Evolutionary conservation across 1,140 invertebrate genomes (phyloP).

Genomic region (Drosophila varians): DNA sequence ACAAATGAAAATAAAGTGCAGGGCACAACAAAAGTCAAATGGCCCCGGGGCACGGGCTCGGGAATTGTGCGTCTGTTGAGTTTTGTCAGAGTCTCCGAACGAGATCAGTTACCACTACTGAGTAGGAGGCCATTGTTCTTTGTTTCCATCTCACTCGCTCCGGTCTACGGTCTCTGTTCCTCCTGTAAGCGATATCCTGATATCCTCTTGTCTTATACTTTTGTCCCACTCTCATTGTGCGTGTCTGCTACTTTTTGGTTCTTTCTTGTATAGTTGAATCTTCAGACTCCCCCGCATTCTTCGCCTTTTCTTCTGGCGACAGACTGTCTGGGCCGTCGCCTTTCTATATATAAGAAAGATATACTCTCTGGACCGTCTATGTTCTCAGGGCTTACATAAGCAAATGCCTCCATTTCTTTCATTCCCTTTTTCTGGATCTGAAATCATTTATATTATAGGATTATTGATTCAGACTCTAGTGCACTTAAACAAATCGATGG

Average conservation of each 20-base stretch:
- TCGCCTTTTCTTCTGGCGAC: slow-evolving; percentile 53
- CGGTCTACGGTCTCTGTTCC: neutral
- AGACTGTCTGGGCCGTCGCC: slow-evolving; percentile 70
- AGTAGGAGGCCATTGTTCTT: slow-evolving; percentile 72
- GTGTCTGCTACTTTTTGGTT: slow-evolving; percentile 62
- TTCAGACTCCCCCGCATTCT: slow-evolving; percentile 9
- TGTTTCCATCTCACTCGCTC: slow-evolving; percentile 8
- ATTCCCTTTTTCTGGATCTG: slow-evolving; percentile 21
- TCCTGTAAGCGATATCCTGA: slow-evolving; percentile 59
- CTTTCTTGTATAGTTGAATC: slow-evolving; percentile 17
- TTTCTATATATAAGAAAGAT: neutral
- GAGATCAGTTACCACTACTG: slow-evolving; percentile 65
- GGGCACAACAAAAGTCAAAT: slow-evolving; percentile 78
- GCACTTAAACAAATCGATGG: slow-evolving; percentile 9
- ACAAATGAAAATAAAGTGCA: slow-evolving; percentile 81
- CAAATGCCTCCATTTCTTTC: slow-evolving; percentile 26
- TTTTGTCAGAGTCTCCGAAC: slow-evolving; percentile 12
- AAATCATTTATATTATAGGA: slow-evolving; percentile 66
- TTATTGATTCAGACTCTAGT: slow-evolving; percentile 50
- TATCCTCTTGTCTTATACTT: slow-evolving; percentile 48
- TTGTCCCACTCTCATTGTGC: slow-evolving; percentile 72
- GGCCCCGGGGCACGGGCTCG: slow-evolving; percentile 63
- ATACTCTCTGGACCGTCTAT: slow-evolving; percentile 4
- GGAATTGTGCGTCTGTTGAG: neutral
- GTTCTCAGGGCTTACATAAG: slow-evolving; percentile 32